Percentiles rank a stretch among this genome's conserved stretches.
Conservation (phyloP, 1,140 invertebrate species). For the Drosophila ogumai region DNA sequence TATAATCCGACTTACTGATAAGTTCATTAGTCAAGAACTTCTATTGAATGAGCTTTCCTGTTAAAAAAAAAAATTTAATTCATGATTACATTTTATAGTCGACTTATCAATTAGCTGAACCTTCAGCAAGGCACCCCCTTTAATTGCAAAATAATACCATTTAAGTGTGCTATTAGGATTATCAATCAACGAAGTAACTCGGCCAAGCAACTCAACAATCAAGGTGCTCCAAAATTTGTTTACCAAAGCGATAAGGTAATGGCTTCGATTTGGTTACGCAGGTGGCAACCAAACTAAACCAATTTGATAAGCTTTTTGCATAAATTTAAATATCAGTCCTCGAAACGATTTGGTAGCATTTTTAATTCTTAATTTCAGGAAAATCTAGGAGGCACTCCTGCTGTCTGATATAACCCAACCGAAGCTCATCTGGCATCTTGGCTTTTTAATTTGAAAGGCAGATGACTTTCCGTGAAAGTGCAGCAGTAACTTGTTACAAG, state of each 20-base stretch:
- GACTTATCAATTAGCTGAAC: constrained; percentile 5
- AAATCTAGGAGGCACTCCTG: not conserved
- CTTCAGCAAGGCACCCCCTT: not conserved
- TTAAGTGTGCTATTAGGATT: constrained; percentile 22
- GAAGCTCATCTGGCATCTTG: constrained; percentile 40
- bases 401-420: constrained; percentile 16
- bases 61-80: not conserved
- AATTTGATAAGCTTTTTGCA: no score
- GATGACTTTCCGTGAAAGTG: constrained; percentile 49
- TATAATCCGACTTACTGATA: not conserved
- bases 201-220: constrained; percentile 4
- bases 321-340: constrained; percentile 8
- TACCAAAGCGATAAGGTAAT: constrained; percentile 14
- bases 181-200: not conserved
- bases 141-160: constrained; percentile 33
- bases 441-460: constrained; percentile 67
- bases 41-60: not conserved
- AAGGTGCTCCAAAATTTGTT: constrained; percentile 13
- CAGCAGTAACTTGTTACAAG: constrained; percentile 57
- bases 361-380: not conserved
- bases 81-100: not conserved
- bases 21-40: not conserved
- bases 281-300: constrained; percentile 7
- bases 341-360: not conserved
- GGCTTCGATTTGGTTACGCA: not conserved